Base-by-base conservation (phyloP, 2,888 invertebrate species). In the Caenorhabditis sp. region DNA sequence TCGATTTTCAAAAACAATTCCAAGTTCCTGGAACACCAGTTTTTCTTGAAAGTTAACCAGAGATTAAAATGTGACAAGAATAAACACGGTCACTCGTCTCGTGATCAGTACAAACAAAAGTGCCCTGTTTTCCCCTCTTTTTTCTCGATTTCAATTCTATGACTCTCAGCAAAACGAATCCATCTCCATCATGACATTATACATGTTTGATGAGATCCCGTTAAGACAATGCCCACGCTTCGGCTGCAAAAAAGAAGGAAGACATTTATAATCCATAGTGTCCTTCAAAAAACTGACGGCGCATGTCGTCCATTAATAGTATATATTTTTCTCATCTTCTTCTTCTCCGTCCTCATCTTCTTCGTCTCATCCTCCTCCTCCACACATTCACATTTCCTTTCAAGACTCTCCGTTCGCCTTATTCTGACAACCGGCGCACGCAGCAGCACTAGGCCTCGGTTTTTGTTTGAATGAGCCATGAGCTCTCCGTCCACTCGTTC, bases 381-480 rank as follows among this genome's bases (percentile, higher is more conserved):
- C n/a, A n/a, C n/a, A n/a, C 51, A 2, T 19, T 22, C 22, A 22
- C 24, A 7, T 26, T 54, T 54, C n/a, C 26, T 54, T 24, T 12
- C 26, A 26, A 51, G 14, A 24, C 54, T 24, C n/a, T n/a, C 24
- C 26, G 24, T 54, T 54, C 54, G 26, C 26, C 54, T 26, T 54
- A 54, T 54, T 54, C 47, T 47, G 47, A 47, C 26, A 44, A 51
- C 31, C 51, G 47, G 28, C 41, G 41, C 66, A 19, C 47, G 31
- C 26, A n/a, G 31, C 31, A 35, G 31, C 31, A 35, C 8, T 35
- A 4, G 31, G 38, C 38, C 38, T 47, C 49, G 49, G 66, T 49
- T 31, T 66, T 51, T 66, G 51, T 66, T 66, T 51, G 64, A 51
- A 66, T 66, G 66, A 66, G 66, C 66, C 51, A 49, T 51, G 66